Evolutionary conservation across 2,797 vertebrate species (phyloP), one percentile per base, ranked within the genome.

Genomic region (Catostomus latipinnis): DNA sequence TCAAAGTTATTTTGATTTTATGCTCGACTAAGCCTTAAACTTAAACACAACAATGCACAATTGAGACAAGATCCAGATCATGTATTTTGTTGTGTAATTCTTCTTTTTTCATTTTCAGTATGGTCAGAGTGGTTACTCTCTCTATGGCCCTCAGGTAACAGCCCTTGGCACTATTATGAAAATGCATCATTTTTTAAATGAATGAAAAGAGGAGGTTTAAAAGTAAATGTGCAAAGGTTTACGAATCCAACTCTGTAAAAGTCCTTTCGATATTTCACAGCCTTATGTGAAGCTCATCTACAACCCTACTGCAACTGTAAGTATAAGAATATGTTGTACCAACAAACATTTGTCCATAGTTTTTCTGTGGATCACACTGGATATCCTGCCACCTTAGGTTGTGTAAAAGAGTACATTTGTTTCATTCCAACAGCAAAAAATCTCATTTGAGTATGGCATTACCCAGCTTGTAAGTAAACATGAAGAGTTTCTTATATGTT

Each of bases 261-360:
- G 10, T 58, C 0, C 56, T 58, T 5, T 56, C 9, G 82, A 9
- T 65, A 12, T 62, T 50, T 78, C 75, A 14, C 69, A 90, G 89
- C 82, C 86, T 34, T 91, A 91, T 72, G 13, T 92, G 68, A 90
- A 88, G 82, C 62, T 91, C 46, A 48, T 54, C 78, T 91, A 81
- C 87, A 89, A 87, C 43, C 11, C 81, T 22, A 74, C 76, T 58
- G 60, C 83, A 14, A 79, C 79, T 14, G 90, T 92, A 88, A 89
- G 45, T 50, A 3, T 16, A 13, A 53, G 46, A 14, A n/a, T n/a
- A 62, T 5, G 62, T 1, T 34, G 18, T 12, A 68, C 8, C 6
- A 22, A 4, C 6, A 1, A 1, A 60, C 18, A 18, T 6, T 62
- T 5, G 2, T 45, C 9, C 45, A 13, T 8, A 45, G 12, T 63